Conservation (phyloP, 2,113 vertebrate species). For the Origma solitaria region DNA sequence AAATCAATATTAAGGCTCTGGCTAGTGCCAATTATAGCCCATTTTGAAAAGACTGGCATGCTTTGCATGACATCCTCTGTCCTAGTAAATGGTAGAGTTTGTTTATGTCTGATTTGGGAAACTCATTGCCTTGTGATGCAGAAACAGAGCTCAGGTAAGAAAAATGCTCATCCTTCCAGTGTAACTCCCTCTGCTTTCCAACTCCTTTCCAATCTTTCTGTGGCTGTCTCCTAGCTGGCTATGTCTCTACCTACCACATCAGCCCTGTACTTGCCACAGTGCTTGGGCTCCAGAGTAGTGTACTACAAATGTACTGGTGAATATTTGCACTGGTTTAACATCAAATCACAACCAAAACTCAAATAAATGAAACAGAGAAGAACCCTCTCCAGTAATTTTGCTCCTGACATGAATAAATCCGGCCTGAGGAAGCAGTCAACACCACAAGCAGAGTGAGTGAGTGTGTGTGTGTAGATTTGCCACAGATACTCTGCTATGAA, state of each 20-base stretch:
- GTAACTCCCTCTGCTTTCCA: not conserved
- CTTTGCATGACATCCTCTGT: not conserved
- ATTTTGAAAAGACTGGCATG: not conserved
- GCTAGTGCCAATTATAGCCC: not conserved
- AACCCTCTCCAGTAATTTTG: not conserved
- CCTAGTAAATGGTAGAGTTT: not conserved
- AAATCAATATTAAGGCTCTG: not conserved
- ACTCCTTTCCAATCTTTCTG: not conserved
- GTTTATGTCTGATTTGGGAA: not conserved
- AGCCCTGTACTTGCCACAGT: not conserved
- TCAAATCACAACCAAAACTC: not conserved
- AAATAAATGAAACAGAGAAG: too few species aligned
- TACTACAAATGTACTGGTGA: not conserved
- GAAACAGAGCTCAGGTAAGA: not conserved
- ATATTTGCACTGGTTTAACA: not conserved
- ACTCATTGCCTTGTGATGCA: not conserved
- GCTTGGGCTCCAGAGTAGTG: not conserved
- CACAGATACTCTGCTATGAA: not conserved
- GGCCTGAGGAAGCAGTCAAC: not conserved
- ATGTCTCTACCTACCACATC: not conserved
- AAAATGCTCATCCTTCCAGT: not conserved
- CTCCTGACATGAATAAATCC: not conserved
- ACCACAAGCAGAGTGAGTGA: not conserved
- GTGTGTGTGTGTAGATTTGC: not conserved
- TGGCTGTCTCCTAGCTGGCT: not conserved